These are phyloP conservation scores for Hesperophylax magnus DNA, from an alignment of 1,140 invertebrate species.

Conservation along the genomic window DNA sequence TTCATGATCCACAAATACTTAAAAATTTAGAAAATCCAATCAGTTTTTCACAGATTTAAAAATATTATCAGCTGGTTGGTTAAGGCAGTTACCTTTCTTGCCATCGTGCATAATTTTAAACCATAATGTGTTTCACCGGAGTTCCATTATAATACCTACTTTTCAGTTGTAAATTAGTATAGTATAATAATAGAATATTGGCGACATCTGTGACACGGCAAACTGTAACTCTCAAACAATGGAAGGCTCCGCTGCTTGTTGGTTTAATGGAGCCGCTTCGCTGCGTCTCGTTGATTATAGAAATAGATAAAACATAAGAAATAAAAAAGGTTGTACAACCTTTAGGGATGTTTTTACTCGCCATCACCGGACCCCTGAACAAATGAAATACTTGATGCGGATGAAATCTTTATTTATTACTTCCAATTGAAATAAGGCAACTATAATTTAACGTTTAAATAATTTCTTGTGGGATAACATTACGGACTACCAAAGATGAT, in stretches of 20 bases:
- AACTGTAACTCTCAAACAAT: conserved; percentile 22
- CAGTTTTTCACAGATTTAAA: no score
- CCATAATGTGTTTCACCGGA: no score
- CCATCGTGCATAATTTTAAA: no score
- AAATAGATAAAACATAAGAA: conserved; percentile 27
- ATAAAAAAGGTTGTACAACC: not conserved
- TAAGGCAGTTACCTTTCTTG: no score
- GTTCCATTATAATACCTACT: no score
- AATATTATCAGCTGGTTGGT: no score
- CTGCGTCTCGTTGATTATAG: conserved; percentile 33
- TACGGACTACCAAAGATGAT: not conserved
- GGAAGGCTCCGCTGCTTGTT: conserved; percentile 2
- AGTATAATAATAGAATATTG: not conserved
- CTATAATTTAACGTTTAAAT: conserved; percentile 50
- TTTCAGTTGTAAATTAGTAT: no score
- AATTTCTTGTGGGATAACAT: conserved; percentile 29
- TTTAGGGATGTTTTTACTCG: not conserved
- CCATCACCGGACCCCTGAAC: not conserved
- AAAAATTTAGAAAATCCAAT: no score
- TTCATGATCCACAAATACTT: no score
- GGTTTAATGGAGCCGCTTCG: conserved; percentile 21
- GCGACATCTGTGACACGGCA: conserved; percentile 1
- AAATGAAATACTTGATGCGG: conserved; percentile 33
- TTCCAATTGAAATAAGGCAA: conserved; percentile 54
- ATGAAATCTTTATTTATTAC: conserved; percentile 55